A percentile compares a stretch with the other conserved stretches of the same genome.
These are phyloP conservation scores for Adelphocoris suturalis DNA, from an alignment of 2,888 invertebrate genomes.

Conservation along the genomic window DNA sequence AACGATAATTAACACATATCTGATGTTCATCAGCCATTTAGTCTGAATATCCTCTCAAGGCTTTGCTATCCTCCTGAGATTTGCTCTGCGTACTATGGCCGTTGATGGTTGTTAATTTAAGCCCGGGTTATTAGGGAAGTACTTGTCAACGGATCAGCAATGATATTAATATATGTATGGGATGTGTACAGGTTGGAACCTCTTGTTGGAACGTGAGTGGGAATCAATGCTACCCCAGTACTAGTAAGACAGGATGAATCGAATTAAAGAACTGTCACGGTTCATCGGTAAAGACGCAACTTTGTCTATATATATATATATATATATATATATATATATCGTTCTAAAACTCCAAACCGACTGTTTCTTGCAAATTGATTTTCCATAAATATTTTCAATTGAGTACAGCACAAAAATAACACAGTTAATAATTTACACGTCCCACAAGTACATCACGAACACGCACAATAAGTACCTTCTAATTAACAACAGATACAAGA, in stretches of 20 bases:
- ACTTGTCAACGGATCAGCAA: slow-evolving; percentile 15
- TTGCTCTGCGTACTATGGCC: neutral
- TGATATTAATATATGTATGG: neutral
- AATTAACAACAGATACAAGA: too few species aligned
- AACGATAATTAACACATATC: neutral
- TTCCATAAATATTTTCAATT: too few species aligned
- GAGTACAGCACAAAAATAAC: too few species aligned
- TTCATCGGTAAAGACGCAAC: too few species aligned
- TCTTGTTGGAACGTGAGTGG: neutral
- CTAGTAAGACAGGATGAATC: neutral
- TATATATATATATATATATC: too few species aligned
- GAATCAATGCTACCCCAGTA: neutral
- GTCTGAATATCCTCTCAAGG: neutral
- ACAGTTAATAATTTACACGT: too few species aligned
- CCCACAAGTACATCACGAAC: too few species aligned
- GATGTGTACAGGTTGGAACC: neutral
- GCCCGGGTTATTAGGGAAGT: neutral
- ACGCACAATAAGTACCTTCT: too few species aligned
- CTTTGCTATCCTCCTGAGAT: neutral
- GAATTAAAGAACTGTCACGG: too few species aligned
- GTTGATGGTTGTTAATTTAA: slow-evolving; percentile 32
- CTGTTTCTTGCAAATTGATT: too few species aligned
- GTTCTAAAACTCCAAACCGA: too few species aligned
- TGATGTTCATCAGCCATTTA: neutral
- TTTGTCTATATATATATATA: too few species aligned